Conservation (phyloP, 1,140 invertebrate species). For the Pachypsylla venusta region DNA sequence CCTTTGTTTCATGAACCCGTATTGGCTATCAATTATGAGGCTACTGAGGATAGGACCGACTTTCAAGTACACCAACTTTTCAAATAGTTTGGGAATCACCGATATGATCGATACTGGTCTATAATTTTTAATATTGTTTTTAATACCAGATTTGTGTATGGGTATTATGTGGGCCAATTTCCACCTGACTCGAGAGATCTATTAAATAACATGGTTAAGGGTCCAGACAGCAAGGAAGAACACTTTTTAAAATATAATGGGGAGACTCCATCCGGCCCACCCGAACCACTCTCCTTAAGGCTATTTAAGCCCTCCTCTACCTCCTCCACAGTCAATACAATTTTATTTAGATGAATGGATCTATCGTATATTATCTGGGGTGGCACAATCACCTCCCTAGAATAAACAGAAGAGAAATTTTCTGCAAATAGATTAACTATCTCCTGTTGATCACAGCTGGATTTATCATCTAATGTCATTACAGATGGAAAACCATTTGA, state of each 20-base stretch:
- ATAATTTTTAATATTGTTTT: constrained; percentile 17
- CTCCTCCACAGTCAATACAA: no score
- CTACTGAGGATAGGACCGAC: neutral
- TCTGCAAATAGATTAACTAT: no score
- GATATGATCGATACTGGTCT: constrained; percentile 19
- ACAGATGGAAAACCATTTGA: no score
- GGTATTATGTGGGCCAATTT: constrained; percentile 13
- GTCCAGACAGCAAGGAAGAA: neutral
- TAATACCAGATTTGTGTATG: constrained; percentile 17
- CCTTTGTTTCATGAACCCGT: constrained; percentile 11
- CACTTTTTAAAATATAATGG: constrained; percentile 1
- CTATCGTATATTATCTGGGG: no score
- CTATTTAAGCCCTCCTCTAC: no score
- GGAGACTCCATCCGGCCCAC: constrained; percentile 4
- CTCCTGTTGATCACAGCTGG: no score
- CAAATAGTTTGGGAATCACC: constrained; percentile 18
- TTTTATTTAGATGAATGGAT: no score
- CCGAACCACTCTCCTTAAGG: no score
- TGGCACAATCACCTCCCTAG: neutral
- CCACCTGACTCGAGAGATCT: constrained; percentile 11
- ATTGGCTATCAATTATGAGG: constrained; percentile 8
- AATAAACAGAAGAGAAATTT: neutral
- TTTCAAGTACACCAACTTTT: neutral
- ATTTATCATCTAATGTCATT: no score
- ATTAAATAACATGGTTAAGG: neutral